Evolutionary conservation across 2,113 vertebrate species (phyloP).

Genomic region (Saguinus midas): DNA sequence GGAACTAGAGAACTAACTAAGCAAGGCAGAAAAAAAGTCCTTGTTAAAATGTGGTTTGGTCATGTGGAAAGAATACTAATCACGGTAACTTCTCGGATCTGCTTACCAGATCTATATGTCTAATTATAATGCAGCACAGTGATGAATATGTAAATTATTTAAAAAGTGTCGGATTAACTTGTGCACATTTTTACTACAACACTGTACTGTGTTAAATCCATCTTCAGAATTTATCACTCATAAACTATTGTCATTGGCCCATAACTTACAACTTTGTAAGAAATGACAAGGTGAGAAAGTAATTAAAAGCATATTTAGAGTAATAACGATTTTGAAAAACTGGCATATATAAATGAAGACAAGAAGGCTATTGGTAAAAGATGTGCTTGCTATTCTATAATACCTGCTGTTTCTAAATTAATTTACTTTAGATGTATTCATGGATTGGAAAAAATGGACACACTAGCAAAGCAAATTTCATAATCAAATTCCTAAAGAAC

Average conservation of each 20-base stretch:
- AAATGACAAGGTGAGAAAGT: not conserved
- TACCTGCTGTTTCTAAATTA: not conserved
- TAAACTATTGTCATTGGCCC: not conserved
- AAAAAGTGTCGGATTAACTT: not conserved
- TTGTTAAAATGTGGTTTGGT: not conserved
- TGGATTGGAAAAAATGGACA: not conserved
- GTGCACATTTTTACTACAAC: not conserved
- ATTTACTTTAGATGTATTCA: not conserved
- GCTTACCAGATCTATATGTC: constrained; percentile 14
- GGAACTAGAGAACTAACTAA: not conserved
- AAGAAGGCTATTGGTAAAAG: not conserved
- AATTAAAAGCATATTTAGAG: constrained; percentile 13
- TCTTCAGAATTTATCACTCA: not conserved
- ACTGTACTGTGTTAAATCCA: not conserved
- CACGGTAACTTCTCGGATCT: not conserved
- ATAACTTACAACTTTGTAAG: not conserved
- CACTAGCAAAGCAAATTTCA: not conserved
- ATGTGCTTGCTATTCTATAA: not conserved
- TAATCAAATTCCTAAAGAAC: not conserved
- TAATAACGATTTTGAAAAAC: not conserved
- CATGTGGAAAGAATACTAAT: not conserved
- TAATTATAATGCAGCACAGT: not conserved
- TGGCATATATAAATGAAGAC: not conserved
- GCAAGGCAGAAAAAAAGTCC: not conserved
- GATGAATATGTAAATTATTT: constrained; percentile 19